A percentile compares a stretch with the other conserved stretches of the same genome.
These are phyloP conservation scores for Cosmia pyralina DNA, from an alignment of 2,888 invertebrate genomes.

Conservation along the genomic window DNA sequence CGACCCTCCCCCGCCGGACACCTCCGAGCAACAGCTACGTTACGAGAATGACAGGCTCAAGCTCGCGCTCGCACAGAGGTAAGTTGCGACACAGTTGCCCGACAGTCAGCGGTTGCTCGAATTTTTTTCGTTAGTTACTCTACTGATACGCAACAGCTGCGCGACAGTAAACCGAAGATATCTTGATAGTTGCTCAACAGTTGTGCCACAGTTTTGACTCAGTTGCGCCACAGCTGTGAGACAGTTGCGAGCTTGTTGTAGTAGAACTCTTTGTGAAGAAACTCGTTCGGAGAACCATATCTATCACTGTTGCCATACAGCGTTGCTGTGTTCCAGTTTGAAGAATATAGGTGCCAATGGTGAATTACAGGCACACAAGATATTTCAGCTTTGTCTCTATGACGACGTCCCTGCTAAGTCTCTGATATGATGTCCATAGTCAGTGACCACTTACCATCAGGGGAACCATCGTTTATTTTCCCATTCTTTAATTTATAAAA, in stretches of 20 bases:
- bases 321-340: conserved; percentile 10
- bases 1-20: conserved; percentile 67
- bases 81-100: conserved; percentile 60
- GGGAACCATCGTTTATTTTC: background rate
- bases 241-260: background rate
- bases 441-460: too few species aligned
- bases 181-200: background rate
- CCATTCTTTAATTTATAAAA: background rate
- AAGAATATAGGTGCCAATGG: background rate
- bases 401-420: background rate
- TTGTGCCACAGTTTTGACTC: background rate
- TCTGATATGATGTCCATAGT: background rate
- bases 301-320: background rate
- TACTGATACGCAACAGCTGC: background rate
- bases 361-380: background rate
- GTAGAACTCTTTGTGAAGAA: background rate
- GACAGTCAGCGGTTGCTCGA: background rate
- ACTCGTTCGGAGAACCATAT: too few species aligned
- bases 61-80: conserved; percentile 97
- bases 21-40: conserved; percentile 96
- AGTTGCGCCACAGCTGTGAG: background rate
- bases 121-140: background rate
- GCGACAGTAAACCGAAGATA: background rate
- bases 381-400: conserved; percentile 1
- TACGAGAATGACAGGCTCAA: conserved; percentile 99